phyloP scores from a whole-genome alignment of 2,888 invertebrate species.

The Synanthedon vespiformis region DNA sequence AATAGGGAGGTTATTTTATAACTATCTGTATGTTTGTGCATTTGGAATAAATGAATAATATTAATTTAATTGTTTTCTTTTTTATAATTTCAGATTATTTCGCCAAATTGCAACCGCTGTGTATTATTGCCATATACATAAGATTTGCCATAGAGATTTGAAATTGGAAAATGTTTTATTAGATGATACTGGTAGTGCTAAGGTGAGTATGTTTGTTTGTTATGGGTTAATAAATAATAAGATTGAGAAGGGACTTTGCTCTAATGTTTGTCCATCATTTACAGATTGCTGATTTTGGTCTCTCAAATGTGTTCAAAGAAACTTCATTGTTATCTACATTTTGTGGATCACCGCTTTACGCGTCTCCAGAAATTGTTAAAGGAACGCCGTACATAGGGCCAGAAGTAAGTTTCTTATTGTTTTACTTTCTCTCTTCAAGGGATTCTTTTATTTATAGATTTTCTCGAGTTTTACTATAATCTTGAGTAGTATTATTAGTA shows the following conservation, averaged over 20 bases:
- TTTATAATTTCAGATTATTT: conserved; percentile 78
- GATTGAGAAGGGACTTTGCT: background rate
- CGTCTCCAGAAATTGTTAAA: conserved; percentile 97
- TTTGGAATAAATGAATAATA: background rate
- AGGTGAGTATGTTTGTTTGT: conserved; percentile 56
- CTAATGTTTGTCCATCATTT: conserved; percentile 11
- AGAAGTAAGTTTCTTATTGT: conserved; percentile 72
- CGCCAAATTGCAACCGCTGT: conserved; percentile 96
- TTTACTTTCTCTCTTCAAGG: too few species aligned
- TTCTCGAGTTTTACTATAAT: too few species aligned
- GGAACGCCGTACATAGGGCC: conserved; percentile 97
- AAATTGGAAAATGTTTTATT: conserved; percentile 95
- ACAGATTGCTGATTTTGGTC: conserved; percentile 97
- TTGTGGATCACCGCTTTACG: conserved; percentile 96
- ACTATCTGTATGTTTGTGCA: background rate
- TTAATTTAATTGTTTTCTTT: background rate
- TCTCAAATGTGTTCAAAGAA: conserved; percentile 96
- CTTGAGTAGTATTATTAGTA: too few species aligned
- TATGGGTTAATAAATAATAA: conserved; percentile 1
- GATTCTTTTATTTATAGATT: too few species aligned
- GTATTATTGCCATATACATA: conserved; percentile 98
- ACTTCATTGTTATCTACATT: conserved; percentile 89
- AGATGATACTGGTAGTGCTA: conserved; percentile 94
- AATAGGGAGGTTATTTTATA: too few species aligned
- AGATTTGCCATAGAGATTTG: conserved; percentile 96